Evolutionary conservation across 1,140 invertebrate species (phyloP).

Genomic region (Drosophila fuyamai): DNA sequence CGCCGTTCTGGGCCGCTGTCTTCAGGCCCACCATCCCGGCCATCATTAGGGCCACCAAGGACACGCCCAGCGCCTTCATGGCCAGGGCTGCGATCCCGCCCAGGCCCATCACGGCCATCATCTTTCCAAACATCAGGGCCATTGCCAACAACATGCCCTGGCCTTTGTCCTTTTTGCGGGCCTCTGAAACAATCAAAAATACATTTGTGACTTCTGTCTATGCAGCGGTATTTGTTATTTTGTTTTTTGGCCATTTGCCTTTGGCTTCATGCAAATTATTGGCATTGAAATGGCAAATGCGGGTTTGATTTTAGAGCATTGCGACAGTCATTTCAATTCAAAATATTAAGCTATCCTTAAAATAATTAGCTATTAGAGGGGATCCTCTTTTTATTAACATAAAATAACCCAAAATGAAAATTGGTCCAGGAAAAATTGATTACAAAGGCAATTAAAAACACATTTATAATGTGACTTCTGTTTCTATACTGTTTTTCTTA

Average conservation of each 20-base stretch:
- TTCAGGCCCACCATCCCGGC: constrained; percentile 90
- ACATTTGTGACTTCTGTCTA: constrained; percentile 19
- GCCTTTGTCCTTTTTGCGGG: constrained; percentile 86
- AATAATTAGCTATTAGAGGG: background rate
- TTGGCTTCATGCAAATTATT: constrained; percentile 12
- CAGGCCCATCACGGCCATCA: constrained; percentile 89
- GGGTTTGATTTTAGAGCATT: background rate
- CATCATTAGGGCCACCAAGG: constrained; percentile 90
- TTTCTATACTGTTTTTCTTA: no score
- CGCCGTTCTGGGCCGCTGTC: constrained; percentile 87
- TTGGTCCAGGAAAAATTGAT: background rate
- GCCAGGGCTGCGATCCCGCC: constrained; percentile 89
- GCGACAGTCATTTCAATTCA: constrained; percentile 1
- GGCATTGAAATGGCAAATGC: constrained; percentile 1
- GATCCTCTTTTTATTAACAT: background rate
- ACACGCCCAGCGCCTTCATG: constrained; percentile 89
- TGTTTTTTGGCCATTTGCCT: background rate
- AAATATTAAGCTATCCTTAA: background rate
- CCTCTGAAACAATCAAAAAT: constrained; percentile 81
- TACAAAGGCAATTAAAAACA: background rate
- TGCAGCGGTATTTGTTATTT: background rate
- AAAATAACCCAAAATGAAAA: background rate
- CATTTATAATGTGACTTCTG: background rate
- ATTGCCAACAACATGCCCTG: constrained; percentile 87
- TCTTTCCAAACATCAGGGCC: constrained; percentile 90